Evolutionary conservation across 2,797 vertebrate species (phyloP).

Genomic region (Hapalemur alaotrensis): DNA sequence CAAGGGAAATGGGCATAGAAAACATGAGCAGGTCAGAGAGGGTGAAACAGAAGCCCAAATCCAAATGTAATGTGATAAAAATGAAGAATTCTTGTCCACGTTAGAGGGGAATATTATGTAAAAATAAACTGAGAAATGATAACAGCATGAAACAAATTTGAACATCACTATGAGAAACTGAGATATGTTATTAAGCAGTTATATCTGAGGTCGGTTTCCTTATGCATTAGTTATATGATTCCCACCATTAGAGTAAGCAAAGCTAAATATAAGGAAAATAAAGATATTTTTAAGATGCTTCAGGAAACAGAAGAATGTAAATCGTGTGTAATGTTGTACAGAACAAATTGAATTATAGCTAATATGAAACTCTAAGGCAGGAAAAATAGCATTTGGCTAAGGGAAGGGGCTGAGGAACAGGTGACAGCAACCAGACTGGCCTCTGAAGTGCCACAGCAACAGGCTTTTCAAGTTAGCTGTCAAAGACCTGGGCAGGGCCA

Average conservation of each 20-base stretch:
- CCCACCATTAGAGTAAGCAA: not conserved
- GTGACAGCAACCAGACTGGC: not conserved
- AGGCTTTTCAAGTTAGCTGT: not conserved
- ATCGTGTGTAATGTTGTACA: not conserved
- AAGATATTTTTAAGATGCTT: constrained; percentile 25
- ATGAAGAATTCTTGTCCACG: not conserved
- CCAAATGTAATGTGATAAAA: not conserved
- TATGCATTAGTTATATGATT: not conserved
- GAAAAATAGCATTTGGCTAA: not conserved
- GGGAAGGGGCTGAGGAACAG: not conserved
- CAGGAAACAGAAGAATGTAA: constrained; percentile 4
- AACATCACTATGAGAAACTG: not conserved
- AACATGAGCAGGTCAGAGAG: not conserved
- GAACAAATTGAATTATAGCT: not conserved
- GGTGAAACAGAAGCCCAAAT: not conserved
- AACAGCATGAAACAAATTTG: not conserved
- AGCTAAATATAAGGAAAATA: constrained; percentile 16
- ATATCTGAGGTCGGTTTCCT: not conserved
- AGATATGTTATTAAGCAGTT: constrained; percentile 2
- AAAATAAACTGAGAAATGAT: constrained; percentile 17
- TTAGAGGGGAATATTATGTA: not conserved
- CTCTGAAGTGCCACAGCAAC: not conserved
- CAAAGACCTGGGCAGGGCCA: not conserved
- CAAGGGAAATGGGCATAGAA: not conserved
- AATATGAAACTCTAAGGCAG: not conserved